A percentile compares a stretch with the other conserved stretches of the same genome.
Conservation (phyloP, 2,113 vertebrate genomes). For the Antidorcas marsupialis region DNA sequence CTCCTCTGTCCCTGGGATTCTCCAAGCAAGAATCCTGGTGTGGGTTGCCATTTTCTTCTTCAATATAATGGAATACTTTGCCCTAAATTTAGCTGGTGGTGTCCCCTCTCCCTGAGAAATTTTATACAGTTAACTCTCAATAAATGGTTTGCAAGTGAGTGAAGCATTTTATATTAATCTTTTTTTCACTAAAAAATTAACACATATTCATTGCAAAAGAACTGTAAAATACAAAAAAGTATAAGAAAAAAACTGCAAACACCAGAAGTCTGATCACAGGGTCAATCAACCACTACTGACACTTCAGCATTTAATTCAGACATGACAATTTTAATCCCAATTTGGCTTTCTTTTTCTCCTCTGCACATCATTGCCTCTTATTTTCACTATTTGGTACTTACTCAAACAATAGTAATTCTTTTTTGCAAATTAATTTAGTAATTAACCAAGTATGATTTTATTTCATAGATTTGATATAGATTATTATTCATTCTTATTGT, state of each 20-base stretch:
- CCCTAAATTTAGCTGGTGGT: conserved; percentile 14
- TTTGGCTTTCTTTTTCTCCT: neutral
- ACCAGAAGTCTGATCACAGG: neutral
- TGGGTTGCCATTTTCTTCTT: neutral
- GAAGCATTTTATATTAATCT: neutral
- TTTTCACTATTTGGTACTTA: neutral
- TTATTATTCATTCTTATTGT: neutral
- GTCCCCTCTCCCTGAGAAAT: neutral
- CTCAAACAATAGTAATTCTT: neutral
- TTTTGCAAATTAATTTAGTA: conserved; percentile 24
- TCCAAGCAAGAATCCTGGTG: neutral
- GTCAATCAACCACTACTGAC: neutral
- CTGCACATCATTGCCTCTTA: neutral
- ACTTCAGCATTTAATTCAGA: neutral
- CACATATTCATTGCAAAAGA: neutral
- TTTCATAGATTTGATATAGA: neutral
- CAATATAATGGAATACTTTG: conserved; percentile 45
- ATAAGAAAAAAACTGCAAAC: neutral
- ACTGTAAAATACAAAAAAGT: neutral
- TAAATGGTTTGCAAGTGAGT: neutral
- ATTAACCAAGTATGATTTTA: neutral
- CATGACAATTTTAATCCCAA: neutral
- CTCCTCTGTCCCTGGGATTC: neutral
- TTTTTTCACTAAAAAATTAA: neutral
- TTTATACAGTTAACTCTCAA: conserved; percentile 57